A percentile compares a stretch with the other conserved stretches of the same genome.
phyloP scores from a whole-genome alignment of 2,888 invertebrate genomes.

The Scrobipalpa costella region DNA sequence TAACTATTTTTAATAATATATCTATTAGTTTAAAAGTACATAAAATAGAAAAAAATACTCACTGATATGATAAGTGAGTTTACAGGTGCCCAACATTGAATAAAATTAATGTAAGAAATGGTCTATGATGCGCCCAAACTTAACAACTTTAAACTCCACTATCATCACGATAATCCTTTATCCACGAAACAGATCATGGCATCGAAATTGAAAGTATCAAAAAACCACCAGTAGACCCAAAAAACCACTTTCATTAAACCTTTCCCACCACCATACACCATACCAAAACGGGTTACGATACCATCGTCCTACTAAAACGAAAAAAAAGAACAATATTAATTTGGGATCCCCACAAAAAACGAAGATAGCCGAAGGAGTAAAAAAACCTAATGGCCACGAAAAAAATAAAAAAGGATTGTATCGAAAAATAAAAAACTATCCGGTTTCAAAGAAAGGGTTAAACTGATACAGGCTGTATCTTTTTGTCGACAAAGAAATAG shows the following conservation, averaged over 20 bases:
- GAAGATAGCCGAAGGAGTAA: slow-evolving; percentile 68
- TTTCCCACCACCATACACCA: slow-evolving; percentile 63
- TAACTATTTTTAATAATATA: no score
- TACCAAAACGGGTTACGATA: slow-evolving; percentile 66
- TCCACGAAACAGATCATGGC: slow-evolving; percentile 11
- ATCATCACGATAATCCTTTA: neutral
- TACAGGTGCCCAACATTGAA: neutral
- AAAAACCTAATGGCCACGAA: slow-evolving; percentile 78
- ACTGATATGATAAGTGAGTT: no score
- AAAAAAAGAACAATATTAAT: slow-evolving; percentile 77
- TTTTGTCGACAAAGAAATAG: slow-evolving; percentile 24
- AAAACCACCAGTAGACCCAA: slow-evolving; percentile 51
- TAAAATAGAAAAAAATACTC: neutral
- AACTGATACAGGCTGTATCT: slow-evolving; percentile 62
- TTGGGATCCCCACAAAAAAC: slow-evolving; percentile 79
- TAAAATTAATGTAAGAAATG: no score
- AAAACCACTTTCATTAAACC: slow-evolving; percentile 76
- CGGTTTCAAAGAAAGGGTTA: slow-evolving; percentile 68
- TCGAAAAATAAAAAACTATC: slow-evolving; percentile 55
- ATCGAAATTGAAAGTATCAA: slow-evolving; percentile 70
- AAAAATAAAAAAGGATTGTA: slow-evolving; percentile 72
- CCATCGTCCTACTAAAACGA: slow-evolving; percentile 49
- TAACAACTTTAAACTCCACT: neutral
- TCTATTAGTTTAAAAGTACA: neutral
- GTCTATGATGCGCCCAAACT: neutral